A percentile compares a stretch with the other conserved stretches of the same genome.
Conservation (phyloP, 2,113 vertebrate species). For the Poicephalus gulielmi region DNA sequence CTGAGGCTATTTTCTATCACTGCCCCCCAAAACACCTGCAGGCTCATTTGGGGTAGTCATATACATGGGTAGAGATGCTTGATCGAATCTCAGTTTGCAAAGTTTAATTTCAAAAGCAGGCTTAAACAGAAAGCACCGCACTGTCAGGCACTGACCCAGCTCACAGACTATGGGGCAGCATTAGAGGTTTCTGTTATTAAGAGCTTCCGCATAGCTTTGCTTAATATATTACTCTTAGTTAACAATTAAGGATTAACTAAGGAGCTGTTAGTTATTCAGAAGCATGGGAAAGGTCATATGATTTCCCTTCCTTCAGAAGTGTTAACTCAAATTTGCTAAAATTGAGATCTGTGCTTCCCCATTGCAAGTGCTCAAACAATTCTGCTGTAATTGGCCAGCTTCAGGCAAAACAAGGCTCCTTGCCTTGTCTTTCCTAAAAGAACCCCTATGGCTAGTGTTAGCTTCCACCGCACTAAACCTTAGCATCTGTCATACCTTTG, state of each 20-base stretch:
- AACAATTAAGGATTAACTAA: background rate
- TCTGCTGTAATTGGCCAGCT: background rate
- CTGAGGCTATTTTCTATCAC: background rate
- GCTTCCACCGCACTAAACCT: background rate
- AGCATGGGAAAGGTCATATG: background rate
- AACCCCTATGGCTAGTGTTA: rapidly evolving
- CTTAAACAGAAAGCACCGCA: background rate
- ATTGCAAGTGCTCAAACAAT: background rate
- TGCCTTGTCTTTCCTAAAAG: background rate
- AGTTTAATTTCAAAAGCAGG: background rate
- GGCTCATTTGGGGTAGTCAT: too few species aligned
- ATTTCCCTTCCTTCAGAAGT: background rate
- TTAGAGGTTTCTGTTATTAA: background rate
- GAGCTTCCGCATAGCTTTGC: background rate
- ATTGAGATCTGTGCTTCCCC: background rate
- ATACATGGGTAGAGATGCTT: rapidly evolving
- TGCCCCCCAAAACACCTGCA: background rate
- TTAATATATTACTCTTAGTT: background rate
- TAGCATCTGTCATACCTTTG: background rate
- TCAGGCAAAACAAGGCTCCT: background rate
- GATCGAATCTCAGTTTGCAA: background rate
- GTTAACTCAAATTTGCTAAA: background rate
- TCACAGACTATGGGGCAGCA: too few species aligned
- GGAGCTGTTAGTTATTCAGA: background rate
- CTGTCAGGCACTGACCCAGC: background rate